These are phyloP conservation scores for Microtus agrestis DNA, from an alignment of 2,797 vertebrate genomes.

Conservation along the genomic window DNA sequence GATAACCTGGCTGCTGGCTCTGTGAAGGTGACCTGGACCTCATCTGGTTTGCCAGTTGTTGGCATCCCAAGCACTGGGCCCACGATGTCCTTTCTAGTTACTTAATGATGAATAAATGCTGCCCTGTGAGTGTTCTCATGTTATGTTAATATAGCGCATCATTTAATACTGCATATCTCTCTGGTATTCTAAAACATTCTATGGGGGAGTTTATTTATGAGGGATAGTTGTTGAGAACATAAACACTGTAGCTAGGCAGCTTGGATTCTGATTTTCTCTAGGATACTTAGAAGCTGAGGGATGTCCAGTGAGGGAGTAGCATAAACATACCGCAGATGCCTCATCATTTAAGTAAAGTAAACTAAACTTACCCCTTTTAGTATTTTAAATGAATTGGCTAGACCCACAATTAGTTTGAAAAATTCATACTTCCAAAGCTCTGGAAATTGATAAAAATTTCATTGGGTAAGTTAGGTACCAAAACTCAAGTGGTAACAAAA, in stretches of 20 bases:
- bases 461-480: constrained; percentile 26
- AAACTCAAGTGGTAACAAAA: constrained; percentile 35
- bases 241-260: not conserved
- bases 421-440: constrained; percentile 44
- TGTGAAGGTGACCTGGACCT: not conserved
- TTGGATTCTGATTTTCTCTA: not conserved
- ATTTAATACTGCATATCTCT: constrained; percentile 24
- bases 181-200: constrained; percentile 32
- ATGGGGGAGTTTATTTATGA: not conserved
- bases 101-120: constrained; percentile 19
- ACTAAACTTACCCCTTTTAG: not conserved
- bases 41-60: not conserved
- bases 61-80: constrained; percentile 15
- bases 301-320: not conserved
- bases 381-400: constrained; percentile 28
- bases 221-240: not conserved
- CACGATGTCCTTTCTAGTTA: constrained; percentile 8
- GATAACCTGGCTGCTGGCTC: not conserved
- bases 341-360: constrained; percentile 20
- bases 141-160: constrained; percentile 23
- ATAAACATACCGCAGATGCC: not conserved
- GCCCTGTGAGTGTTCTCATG: constrained; percentile 16
- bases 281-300: not conserved
- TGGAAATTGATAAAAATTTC: not conserved
- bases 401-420: not conserved